These are phyloP conservation scores for Zonitis immaculata DNA, from an alignment of 2,888 invertebrate species.

Conservation along the genomic window DNA sequence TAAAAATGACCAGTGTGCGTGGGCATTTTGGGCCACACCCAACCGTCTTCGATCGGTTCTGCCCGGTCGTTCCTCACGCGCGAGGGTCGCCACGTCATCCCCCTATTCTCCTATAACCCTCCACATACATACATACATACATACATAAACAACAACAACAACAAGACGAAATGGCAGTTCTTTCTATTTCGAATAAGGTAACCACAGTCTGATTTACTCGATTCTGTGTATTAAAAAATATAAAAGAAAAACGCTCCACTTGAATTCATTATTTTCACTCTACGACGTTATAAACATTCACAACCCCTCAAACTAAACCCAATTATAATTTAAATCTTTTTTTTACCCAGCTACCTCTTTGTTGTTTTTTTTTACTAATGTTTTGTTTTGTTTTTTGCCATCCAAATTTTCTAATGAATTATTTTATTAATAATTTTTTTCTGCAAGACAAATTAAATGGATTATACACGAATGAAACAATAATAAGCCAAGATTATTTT, in stretches of 20 bases:
- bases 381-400: neutral
- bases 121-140: constrained; percentile 7
- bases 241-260: constrained; percentile 2
- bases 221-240: constrained; percentile 13
- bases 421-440: neutral
- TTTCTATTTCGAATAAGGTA: constrained; percentile 38
- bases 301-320: neutral
- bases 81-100: constrained; percentile 42
- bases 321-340: neutral
- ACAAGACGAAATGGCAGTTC: constrained; percentile 33
- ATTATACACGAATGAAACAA: constrained; percentile 4
- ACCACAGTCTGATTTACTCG: constrained; percentile 37
- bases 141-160: neutral
- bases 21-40: constrained; percentile 48
- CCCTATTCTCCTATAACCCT: constrained; percentile 32
- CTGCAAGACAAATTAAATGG: constrained; percentile 11
- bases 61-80: constrained; percentile 49
- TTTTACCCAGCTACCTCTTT: neutral
- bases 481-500: constrained; percentile 9
- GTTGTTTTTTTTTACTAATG: neutral
- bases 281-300: neutral
- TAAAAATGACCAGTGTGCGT: constrained; percentile 42
- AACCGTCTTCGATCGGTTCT: constrained; percentile 49
- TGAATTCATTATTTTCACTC: neutral
- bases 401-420: neutral